Conservation (phyloP, 2,888 invertebrate species). For the Acleris holmiana region DNA sequence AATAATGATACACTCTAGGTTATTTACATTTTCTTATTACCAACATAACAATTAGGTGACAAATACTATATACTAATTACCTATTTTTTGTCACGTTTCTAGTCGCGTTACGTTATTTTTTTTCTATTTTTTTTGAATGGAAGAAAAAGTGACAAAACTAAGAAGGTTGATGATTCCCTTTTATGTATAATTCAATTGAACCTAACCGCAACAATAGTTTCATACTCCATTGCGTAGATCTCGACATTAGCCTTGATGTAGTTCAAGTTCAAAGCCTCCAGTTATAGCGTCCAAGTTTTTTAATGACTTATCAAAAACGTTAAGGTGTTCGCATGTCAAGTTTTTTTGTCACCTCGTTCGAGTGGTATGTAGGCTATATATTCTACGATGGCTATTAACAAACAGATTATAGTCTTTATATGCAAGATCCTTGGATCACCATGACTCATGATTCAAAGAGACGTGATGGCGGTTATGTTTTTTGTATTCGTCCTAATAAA, state of each 20-base stretch:
- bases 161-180: not conserved
- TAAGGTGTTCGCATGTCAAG: slow-evolving; percentile 57
- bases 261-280: slow-evolving; percentile 74
- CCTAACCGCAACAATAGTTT: slow-evolving; percentile 15
- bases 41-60: no score
- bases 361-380: slow-evolving; percentile 39
- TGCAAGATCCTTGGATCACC: slow-evolving; percentile 39
- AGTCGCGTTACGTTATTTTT: no score
- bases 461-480: slow-evolving; percentile 46
- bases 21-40: no score
- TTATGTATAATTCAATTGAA: slow-evolving; percentile 19
- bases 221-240: slow-evolving; percentile 20
- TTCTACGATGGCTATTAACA: slow-evolving; percentile 45
- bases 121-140: not conserved
- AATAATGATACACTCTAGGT: no score
- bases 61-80: no score
- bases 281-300: slow-evolving; percentile 54
- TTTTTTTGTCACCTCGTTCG: slow-evolving; percentile 58
- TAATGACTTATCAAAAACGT: slow-evolving; percentile 55
- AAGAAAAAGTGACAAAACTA: no score
- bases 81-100: no score
- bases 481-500: slow-evolving; percentile 43
- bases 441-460: slow-evolving; percentile 51
- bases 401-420: slow-evolving; percentile 35
- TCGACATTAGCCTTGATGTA: slow-evolving; percentile 62